Evolutionary conservation across 2,113 vertebrate species (phyloP), one percentile per base, ranked within the genome.

Genomic region (Microtus ochrogaster): DNA sequence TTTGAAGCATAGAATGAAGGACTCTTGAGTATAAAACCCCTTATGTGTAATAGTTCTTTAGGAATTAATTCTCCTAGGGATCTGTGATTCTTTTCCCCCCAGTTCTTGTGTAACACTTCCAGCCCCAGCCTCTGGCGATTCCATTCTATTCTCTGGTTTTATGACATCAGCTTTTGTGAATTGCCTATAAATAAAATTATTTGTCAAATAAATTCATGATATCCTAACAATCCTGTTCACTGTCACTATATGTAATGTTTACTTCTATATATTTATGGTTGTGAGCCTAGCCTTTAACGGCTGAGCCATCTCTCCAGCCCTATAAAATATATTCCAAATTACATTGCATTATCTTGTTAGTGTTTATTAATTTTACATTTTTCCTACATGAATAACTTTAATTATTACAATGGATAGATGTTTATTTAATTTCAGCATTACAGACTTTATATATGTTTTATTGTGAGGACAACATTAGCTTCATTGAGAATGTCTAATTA

Each of bases 31-130:
- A 47, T 77, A 47, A 28, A 47, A 2, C 3, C 22, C 39, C 39
- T 47, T 7, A 8, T 47, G 41, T 77, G 7, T 49, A 49, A 78
- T 17, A 78, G 47, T 74, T 74, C 11, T 6, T 9, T 2, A 76
- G 21, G 44, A 44, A 22, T 76, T 76, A 44, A 44, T 44, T 76
- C 10, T 44, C 11, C 12, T 49, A 49, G 12, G 44, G 2, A 30
- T 78, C 44, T 78, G 47, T 78, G 44, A 73, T 7, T 61, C 44
- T 33, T 13, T 47, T 2, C 16, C 14, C 6, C 5, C n/a, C n/a
- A 30, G 10, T 39, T 24, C 9, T 8, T 28, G 0, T 3, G 19
- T 19, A 26, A 52, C 8, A 17, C 22, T 47, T 3, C 7, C 13
- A 21, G 26, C 3, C 10, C 17, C 33, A 55, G 12, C 0, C 2